phyloP scores from a whole-genome alignment of 2,888 invertebrate genomes.

The Leptopilina myrica region DNA sequence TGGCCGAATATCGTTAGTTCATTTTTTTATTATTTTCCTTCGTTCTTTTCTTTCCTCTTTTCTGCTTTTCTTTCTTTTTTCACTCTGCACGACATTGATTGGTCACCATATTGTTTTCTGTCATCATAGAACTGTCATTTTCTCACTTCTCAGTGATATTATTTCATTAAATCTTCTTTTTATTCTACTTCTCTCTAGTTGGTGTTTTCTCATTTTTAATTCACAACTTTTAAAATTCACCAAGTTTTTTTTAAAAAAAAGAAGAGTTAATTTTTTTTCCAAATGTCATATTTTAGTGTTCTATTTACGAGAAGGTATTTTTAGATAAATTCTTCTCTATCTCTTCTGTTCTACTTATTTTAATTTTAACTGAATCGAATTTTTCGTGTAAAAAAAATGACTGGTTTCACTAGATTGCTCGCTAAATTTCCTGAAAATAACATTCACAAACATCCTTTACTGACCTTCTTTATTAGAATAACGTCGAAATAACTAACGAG shows the following conservation, averaged over 20 bases:
- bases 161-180: neutral
- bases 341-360: too few species aligned
- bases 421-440: conserved; percentile 2
- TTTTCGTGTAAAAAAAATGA: neutral
- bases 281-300: too few species aligned
- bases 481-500: conserved; percentile 24
- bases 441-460: neutral
- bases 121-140: conserved; percentile 56
- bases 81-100: conserved; percentile 10
- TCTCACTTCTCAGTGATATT: conserved; percentile 8
- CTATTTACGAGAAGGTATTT: neutral
- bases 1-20: conserved; percentile 70
- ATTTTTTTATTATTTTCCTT: conserved; percentile 62
- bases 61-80: conserved; percentile 10
- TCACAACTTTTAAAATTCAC: neutral
- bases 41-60: conserved; percentile 42
- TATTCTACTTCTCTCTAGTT: neutral
- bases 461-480: conserved; percentile 3
- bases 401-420: neutral
- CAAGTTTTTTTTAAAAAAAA: too few species aligned
- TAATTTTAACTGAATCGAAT: neutral
- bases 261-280: too few species aligned
- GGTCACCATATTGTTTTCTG: conserved; percentile 60
- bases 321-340: neutral
- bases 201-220: neutral